Percentiles rank a stretch among this genome's conserved stretches.
These are phyloP conservation scores for Nephrotoma guestfalica DNA, from an alignment of 2,888 invertebrate species.

Conservation along the genomic window DNA sequence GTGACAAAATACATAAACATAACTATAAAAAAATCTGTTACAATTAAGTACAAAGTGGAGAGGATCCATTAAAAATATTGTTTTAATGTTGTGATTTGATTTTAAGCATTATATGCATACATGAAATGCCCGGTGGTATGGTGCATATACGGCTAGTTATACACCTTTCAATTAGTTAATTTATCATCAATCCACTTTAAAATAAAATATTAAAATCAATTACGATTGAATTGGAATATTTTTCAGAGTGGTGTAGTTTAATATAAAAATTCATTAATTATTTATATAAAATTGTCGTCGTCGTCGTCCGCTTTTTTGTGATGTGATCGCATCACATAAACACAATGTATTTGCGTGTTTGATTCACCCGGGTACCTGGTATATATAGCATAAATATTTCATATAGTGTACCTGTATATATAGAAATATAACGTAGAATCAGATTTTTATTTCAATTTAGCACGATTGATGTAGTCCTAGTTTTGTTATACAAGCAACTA, in stretches of 20 bases:
- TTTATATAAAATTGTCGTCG: background rate
- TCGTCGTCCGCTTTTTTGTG: background rate
- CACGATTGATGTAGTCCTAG: background rate
- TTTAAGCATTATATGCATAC: background rate
- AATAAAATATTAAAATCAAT: background rate
- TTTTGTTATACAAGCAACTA: background rate
- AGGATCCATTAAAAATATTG: background rate
- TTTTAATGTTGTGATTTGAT: background rate
- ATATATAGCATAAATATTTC: background rate
- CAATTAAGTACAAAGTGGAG: background rate
- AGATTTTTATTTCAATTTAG: background rate
- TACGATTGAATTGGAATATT: background rate
- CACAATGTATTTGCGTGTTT: background rate
- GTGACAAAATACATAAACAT: background rate
- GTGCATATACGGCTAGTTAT: background rate
- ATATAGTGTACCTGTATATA: background rate
- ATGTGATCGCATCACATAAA: background rate
- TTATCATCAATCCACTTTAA: background rate
- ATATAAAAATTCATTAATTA: background rate
- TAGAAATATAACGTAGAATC: background rate
- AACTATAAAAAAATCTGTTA: background rate
- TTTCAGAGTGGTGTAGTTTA: background rate
- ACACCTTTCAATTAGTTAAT: background rate
- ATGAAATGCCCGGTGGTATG: background rate
- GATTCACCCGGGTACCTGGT: background rate